Percentiles rank a stretch among this genome's conserved stretches.
phyloP scores from a whole-genome alignment of 1,140 invertebrate genomes.

The Drosophila hydei region DNA sequence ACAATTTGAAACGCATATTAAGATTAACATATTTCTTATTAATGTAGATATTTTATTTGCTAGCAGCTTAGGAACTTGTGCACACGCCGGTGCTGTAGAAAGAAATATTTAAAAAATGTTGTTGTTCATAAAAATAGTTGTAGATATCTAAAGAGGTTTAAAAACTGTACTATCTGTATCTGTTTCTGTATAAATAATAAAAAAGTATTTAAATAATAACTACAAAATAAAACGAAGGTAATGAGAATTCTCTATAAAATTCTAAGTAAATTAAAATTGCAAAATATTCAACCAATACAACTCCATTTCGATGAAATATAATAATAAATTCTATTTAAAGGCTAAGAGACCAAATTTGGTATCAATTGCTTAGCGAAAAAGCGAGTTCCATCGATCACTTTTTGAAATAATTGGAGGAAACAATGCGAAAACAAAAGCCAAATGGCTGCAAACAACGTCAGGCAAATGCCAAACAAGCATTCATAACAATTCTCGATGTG shows the following conservation, averaged over 20 bases:
- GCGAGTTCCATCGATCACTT: slow-evolving; percentile 2
- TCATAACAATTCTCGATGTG: slow-evolving; percentile 19
- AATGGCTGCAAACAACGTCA: slow-evolving; percentile 16
- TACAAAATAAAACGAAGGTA: too few species aligned
- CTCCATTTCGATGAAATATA: background rate
- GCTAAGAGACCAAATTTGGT: slow-evolving; percentile 1
- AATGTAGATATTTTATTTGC: too few species aligned
- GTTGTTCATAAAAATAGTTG: too few species aligned
- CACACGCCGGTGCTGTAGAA: too few species aligned
- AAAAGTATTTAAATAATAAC: too few species aligned
- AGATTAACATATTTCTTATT: too few species aligned
- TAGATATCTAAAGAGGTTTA: too few species aligned
- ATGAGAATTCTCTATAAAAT: background rate
- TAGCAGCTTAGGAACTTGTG: too few species aligned
- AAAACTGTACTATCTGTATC: too few species aligned
- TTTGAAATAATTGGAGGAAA: slow-evolving; percentile 5
- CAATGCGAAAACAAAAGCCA: slow-evolving; percentile 12
- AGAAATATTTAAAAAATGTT: too few species aligned
- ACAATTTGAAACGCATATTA: too few species aligned
- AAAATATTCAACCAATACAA: background rate
- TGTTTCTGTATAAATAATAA: too few species aligned
- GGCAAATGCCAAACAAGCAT: slow-evolving; percentile 19
- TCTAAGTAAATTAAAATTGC: background rate
- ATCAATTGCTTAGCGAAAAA: background rate
- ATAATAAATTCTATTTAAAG: background rate